Evolutionary conservation across 2,888 invertebrate species (phyloP), one percentile per base, ranked within the genome.

Genomic region (Cephus spinipes): DNA sequence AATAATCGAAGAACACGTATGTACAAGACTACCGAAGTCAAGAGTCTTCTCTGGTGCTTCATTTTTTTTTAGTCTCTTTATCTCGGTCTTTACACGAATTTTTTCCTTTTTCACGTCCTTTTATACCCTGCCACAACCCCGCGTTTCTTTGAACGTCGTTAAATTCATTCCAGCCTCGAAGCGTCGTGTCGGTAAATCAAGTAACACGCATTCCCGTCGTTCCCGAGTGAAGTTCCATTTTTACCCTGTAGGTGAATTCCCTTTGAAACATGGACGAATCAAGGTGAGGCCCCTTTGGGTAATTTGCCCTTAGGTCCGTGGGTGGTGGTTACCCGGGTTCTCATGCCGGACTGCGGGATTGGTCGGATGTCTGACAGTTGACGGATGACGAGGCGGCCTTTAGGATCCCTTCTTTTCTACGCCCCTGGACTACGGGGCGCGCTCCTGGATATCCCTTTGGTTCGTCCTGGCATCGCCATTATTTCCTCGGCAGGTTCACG

Each of bases 381-480:
- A 91, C 91, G 91, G 89, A 91, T 91, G 89, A 91, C 88, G 89
- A 91, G 91, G 88, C 91, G 90, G 91, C 90, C 90, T 88, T 85
- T 87, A 85, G 86, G 80, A 73, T 68, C 33, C 82, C 31, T 79
- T 69, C 35, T 84, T 85, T 83, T 84, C 83, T 86, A 87, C 90
- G 90, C 89, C 89, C 89, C 84, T 86, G 85, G 84, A 83, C 6
- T 33, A 33, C 31, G 55, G 40, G 55, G 71, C 71, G 71, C 71
- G 31, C 32, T 71, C 12, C 55, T 55, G 55, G 23, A 55, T 55
- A 23, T 55, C 9, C 55, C 55, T 55, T 9, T 74, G 81, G 77
- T 82, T 84, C 81, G 82, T 82, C 81, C 84, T 81, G 81, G 81
- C 84, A 84, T 86, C 55, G 55, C 87, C 89, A 90, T 91, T 89